Evolutionary conservation across 2,888 invertebrate species (phyloP), one percentile per base, ranked within the genome.

Genomic region (Polymixis lichenea): DNA sequence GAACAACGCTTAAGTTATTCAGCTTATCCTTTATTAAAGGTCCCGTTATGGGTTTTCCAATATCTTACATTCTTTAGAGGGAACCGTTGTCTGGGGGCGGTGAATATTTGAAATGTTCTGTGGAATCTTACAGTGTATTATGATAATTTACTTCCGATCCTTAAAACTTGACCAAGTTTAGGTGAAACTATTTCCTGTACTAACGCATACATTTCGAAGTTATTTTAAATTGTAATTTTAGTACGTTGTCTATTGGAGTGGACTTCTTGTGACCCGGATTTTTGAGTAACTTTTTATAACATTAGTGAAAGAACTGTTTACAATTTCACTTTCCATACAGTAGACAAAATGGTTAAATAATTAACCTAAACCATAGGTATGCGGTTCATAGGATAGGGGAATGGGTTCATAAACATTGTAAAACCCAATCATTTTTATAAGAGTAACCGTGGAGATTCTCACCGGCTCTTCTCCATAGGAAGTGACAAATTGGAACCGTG

Each of bases 61-160:
- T 93, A 93, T 91, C 91, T 89, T 90, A 87, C 92, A 93, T 94
- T 94, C 93, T 92, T 93, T 85, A 88, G 88, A 84, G 91, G 91
- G 89, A 90, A 87, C 90, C 89, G 87, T 88, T 89, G 87, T 89
- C 90, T 90, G 78, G 83, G 88, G 88, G 84, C 85, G 88, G 85
- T 86, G 89, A 89, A 92, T 93, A 91, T 91, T 92, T 90, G 85
- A 89, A 91, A 91, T 90, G 83, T 89, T 89, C 88, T 83, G 81
- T 80, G 83, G 81, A 90, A 91, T 89, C 87, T 90, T 88, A 83
- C 80, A 85, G 80, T 86, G 83, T 89, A 89, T 91, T 88, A 90
- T 87, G 79, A 88, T 87, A 88, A 86, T 87, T 84, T 85, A 87
- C 78, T 80, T 84, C 81, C 78, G 80, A 77, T 69, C 67, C 22